Percentiles rank a stretch among this genome's conserved stretches.
Conservation (phyloP, 2,888 invertebrate genomes). For the Orchestes rusci region DNA sequence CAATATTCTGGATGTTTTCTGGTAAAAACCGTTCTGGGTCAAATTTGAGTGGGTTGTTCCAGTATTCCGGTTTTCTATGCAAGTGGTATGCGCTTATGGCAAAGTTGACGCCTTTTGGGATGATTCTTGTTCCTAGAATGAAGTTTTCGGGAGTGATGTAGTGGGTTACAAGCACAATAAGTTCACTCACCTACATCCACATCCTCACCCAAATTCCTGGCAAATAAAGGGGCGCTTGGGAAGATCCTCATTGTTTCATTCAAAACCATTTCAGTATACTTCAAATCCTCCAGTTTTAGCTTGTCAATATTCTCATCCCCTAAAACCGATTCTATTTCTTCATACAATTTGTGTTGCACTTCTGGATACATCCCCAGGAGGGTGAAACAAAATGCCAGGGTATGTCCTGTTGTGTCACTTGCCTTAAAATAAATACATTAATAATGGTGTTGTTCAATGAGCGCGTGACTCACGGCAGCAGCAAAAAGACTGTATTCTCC, state of each 20-base stretch:
- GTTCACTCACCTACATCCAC: constrained; percentile 3
- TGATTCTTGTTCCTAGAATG: background rate
- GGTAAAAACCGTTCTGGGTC: constrained; percentile 8
- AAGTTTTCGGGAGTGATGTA: too few relatives aligned
- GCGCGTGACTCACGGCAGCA: constrained; percentile 5
- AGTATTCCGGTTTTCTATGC: constrained; percentile 5
- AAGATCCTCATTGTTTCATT: constrained; percentile 3
- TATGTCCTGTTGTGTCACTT: constrained; percentile 6
- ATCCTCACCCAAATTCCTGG: constrained; percentile 2
- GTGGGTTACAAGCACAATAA: too few relatives aligned
- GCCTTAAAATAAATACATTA: constrained; percentile 10
- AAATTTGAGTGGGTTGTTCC: constrained; percentile 7
- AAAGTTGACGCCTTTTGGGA: constrained; percentile 4
- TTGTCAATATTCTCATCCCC: background rate
- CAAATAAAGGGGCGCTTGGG: constrained; percentile 1
- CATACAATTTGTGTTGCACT: constrained; percentile 3
- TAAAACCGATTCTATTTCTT: background rate
- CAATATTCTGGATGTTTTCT: constrained; percentile 4
- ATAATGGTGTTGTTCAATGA: background rate
- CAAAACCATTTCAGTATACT: constrained; percentile 3
- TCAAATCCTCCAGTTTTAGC: background rate
- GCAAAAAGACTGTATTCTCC: constrained; percentile 6
- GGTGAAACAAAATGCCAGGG: constrained; percentile 5
- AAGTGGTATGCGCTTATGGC: background rate
- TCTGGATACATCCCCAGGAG: constrained; percentile 11